Percentiles rank a stretch among this genome's conserved stretches.
Evolutionary conservation across 2,888 invertebrate species (phyloP).

Genomic region (Thymelicus lineola): DNA sequence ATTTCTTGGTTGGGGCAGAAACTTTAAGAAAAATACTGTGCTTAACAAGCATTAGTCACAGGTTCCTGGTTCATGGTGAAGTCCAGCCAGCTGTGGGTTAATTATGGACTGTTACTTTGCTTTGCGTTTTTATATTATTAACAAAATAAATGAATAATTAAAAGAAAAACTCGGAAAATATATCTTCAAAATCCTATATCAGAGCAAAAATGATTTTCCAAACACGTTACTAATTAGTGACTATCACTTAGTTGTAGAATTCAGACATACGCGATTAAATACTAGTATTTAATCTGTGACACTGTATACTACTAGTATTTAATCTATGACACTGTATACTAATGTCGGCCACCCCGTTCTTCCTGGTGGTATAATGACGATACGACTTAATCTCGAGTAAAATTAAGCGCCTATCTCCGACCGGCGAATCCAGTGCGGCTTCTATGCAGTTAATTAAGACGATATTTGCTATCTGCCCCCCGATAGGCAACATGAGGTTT

Average conservation of each 20-base stretch:
- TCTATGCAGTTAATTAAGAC: constrained; percentile 15
- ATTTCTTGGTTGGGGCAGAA: too few species aligned
- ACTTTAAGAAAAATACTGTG: too few species aligned
- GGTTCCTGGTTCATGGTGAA: too few species aligned
- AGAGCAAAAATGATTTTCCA: too few species aligned
- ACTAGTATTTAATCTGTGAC: constrained; percentile 11
- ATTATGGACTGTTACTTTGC: too few species aligned
- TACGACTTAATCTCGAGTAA: constrained; percentile 22
- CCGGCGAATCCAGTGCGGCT: constrained; percentile 14
- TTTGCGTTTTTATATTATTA: too few species aligned
- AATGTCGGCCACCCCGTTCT: constrained; percentile 11
- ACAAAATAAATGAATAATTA: too few species aligned
- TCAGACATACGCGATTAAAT: background rate
- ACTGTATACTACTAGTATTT: constrained; percentile 10
- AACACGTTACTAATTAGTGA: too few species aligned
- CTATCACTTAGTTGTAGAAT: background rate
- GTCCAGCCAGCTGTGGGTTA: too few species aligned
- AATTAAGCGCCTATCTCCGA: constrained; percentile 16
- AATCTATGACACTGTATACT: constrained; percentile 14
- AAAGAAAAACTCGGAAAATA: too few species aligned
- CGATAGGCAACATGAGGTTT: constrained; percentile 16
- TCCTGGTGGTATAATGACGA: constrained; percentile 16
- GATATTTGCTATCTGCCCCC: constrained; percentile 18
- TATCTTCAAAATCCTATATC: too few species aligned
- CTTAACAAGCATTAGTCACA: too few species aligned